Conservation (phyloP, 2,113 vertebrate species). For the Tetrax tetrax region DNA sequence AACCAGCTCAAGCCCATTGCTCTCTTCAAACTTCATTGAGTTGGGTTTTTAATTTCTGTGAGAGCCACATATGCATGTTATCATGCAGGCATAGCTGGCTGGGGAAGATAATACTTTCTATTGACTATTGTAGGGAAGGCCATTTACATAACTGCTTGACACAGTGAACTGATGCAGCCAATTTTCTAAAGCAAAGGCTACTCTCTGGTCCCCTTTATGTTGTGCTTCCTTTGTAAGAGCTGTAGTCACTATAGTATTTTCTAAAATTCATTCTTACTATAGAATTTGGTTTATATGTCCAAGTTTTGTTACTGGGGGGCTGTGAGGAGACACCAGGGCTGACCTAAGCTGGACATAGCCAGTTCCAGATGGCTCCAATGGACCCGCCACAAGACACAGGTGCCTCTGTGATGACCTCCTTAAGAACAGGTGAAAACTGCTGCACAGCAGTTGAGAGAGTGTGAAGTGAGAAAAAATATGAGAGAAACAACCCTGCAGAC, state of each 20-base stretch:
- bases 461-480: not conserved
- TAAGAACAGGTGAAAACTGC: not conserved
- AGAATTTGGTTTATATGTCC: not conserved
- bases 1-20: not conserved
- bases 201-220: not conserved
- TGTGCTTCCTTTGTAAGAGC: not conserved
- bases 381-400: no score
- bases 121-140: not conserved
- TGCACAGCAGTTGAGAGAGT: not conserved
- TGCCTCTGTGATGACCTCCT: not conserved
- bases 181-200: not conserved
- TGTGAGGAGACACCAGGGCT: not conserved
- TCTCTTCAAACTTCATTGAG: not conserved
- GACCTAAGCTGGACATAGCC: not conserved
- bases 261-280: not conserved
- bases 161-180: not conserved
- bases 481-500: not conserved
- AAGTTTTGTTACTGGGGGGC: not conserved
- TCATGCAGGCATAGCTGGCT: not conserved
- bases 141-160: not conserved
- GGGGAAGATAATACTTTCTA: not conserved
- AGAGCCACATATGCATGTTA: not conserved
- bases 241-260: not conserved
- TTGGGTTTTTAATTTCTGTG: not conserved
- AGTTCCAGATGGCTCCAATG: not conserved